phyloP scores from a whole-genome alignment of 2,888 invertebrate genomes.

The Athalia circularis region DNA sequence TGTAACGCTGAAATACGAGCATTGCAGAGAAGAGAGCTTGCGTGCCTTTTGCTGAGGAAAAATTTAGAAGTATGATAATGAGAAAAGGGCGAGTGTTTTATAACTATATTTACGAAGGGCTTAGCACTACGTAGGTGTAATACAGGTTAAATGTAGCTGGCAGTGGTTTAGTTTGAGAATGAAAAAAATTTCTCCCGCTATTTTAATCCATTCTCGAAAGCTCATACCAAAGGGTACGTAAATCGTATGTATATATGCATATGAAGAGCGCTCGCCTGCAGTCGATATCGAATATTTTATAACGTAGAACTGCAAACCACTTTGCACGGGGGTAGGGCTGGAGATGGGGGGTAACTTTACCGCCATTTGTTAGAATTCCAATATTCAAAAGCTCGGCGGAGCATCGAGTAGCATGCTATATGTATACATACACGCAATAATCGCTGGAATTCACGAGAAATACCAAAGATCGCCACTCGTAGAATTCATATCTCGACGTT shows the following conservation, averaged over 20 bases:
- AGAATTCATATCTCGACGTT: slow-evolving; percentile 19
- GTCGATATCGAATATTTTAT: slow-evolving; percentile 32
- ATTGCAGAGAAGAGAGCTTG: background rate
- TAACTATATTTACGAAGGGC: no score
- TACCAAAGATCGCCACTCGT: background rate
- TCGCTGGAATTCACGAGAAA: slow-evolving; percentile 18
- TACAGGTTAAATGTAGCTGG: background rate
- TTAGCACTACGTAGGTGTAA: background rate
- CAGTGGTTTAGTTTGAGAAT: no score
- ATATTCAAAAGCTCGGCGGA: slow-evolving; percentile 15
- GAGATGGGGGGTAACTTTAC: background rate
- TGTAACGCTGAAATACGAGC: background rate
- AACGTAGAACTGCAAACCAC: background rate
- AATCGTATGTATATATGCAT: background rate
- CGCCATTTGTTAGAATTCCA: slow-evolving; percentile 38
- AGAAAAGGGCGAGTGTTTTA: no score
- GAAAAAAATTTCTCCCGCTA: no score
- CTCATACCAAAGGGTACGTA: background rate
- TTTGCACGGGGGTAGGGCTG: background rate
- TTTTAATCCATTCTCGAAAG: background rate
- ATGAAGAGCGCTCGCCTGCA: background rate
- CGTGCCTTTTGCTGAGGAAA: background rate
- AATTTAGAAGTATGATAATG: background rate
- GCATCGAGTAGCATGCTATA: slow-evolving; percentile 16
- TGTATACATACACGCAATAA: background rate